Conservation (phyloP, 2,113 vertebrate species). For the Cyanocitta stelleri region DNA sequence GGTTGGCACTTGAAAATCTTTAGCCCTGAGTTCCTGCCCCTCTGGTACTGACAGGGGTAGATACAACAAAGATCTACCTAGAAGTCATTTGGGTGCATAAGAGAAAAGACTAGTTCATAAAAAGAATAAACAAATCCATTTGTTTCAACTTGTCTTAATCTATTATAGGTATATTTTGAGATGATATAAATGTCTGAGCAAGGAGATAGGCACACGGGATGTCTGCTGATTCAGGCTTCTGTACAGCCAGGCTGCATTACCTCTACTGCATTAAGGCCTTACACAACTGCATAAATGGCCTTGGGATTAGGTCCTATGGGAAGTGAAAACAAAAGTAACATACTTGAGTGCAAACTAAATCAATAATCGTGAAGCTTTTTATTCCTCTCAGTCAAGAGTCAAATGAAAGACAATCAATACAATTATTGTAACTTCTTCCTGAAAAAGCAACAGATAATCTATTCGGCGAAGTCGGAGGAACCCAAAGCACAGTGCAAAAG, state of each 20-base stretch:
- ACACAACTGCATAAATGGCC: slow-evolving; percentile 3
- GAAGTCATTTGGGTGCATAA: neutral
- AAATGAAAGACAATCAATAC: slow-evolving; percentile 60
- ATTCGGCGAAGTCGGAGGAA: neutral
- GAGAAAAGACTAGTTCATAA: neutral
- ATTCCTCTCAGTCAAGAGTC: slow-evolving; percentile 53
- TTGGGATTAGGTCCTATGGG: slow-evolving; percentile 49
- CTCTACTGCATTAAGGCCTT: slow-evolving; percentile 40
- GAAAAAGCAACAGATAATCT: slow-evolving; percentile 39
- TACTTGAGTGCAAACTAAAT: neutral
- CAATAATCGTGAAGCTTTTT: slow-evolving; percentile 44
- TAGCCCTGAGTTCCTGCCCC: neutral
- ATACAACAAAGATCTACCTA: neutral
- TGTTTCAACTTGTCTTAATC: neutral
- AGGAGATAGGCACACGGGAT: neutral
- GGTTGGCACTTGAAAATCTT: neutral
- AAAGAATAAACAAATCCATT: neutral
- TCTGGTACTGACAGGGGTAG: neutral
- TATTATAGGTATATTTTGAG: neutral
- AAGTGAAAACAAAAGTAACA: slow-evolving; percentile 59
- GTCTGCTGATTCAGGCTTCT: slow-evolving; percentile 7
- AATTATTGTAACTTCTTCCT: slow-evolving; percentile 35
- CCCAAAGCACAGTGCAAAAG: neutral
- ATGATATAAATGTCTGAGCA: neutral
- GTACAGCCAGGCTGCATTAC: slow-evolving; percentile 13